Evolutionary conservation across 2,113 vertebrate genomes (phyloP).

Genomic region (Aptenodytes patagonicus): DNA sequence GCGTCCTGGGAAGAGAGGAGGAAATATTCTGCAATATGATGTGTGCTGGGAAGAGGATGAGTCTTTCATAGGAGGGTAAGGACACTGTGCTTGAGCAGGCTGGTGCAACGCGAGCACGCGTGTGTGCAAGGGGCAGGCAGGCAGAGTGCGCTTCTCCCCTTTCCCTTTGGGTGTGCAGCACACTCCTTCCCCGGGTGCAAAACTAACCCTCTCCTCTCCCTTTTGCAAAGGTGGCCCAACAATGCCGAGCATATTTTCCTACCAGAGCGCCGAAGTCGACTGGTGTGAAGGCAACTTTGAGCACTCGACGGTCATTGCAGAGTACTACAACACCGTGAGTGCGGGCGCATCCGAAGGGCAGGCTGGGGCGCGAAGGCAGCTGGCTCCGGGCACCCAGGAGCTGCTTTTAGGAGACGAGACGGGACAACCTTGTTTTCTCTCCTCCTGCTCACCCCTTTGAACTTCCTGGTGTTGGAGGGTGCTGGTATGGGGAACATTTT

Average conservation of each 20-base stretch:
- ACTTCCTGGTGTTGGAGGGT: not conserved
- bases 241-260: slow-evolving; percentile 85
- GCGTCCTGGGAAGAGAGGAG: not conserved
- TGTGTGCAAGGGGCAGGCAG: not conserved
- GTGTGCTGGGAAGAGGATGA: not conserved
- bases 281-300: slow-evolving; percentile 95
- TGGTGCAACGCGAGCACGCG: accelerated
- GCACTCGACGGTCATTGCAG: slow-evolving; percentile 82
- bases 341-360: not conserved
- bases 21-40: not conserved
- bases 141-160: accelerated
- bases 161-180: not conserved
- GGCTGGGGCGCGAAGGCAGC: not conserved
- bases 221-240: not conserved
- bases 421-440: not conserved
- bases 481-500: not conserved
- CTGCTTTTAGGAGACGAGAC: not conserved
- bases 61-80: not conserved
- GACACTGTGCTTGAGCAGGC: not conserved
- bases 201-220: not conserved
- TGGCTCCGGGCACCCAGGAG: not conserved
- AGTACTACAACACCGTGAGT: slow-evolving; percentile 96
- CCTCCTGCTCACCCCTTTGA: not conserved
- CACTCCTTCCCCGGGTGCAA: accelerated
- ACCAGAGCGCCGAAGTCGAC: slow-evolving; percentile 92